Base-by-base conservation (phyloP, 2,888 invertebrate species). In the Agonopterix alstromeriana region DNA sequence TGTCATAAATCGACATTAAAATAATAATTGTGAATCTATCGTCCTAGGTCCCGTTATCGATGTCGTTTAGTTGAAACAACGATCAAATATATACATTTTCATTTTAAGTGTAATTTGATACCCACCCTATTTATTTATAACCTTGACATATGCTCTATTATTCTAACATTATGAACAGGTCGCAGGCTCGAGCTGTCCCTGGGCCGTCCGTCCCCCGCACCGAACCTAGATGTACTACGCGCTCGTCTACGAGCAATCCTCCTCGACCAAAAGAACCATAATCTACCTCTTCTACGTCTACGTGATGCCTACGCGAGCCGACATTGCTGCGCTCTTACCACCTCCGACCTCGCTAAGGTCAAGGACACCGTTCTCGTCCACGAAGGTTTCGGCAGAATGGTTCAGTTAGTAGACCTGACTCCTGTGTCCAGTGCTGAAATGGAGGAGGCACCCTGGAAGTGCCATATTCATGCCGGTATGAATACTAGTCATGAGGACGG, bases 291-390 rank as follows among this genome's bases (percentile, higher is more conserved):
- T 0, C 93, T 96, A 61, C 93, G 95, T 65, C 92, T 97, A 56
- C 91, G 96, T 45, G 95, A 97, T 70, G 90, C 96, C 52, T 94
- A 94, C 72, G 95, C 96, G 58, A 93, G 93, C 60, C 92, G 96
- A 8, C 94, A 93, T 68, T 93, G 95, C 74, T 93, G 93, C 54
- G 93, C 94, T 0, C 87, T 94, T 3, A 93, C 93, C 9, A 91
- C 94, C 0, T 92, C 93, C 0, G 94, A 94, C 56, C 84, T 94
- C 43, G 92, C 92, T 50, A 92, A 93, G 65, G 90, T 97, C 14
- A 93, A 92, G 58, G 96, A 97, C 64, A 92, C 95, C 0, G 94
- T 87, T 0, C 45, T 82, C 0, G 77, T 87, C 7, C 84, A 86
- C 51, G 88, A 87, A 45, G 82, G 82, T 0, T 80, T 74, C 55